Evolutionary conservation across 2,888 invertebrate species (phyloP).

Genomic region (Pherbina coryleti): DNA sequence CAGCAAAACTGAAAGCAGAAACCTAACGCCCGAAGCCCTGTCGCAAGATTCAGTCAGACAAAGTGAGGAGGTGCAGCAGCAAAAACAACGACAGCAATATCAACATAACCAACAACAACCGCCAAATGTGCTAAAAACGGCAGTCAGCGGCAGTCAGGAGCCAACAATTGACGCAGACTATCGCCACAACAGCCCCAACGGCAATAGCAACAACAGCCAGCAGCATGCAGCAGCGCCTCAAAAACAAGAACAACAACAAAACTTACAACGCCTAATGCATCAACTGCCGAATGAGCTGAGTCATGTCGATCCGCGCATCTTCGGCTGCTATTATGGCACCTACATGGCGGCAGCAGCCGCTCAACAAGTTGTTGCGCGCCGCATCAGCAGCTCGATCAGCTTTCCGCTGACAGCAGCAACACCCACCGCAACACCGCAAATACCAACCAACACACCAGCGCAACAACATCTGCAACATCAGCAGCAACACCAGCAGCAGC

Average conservation of each 20-base stretch:
- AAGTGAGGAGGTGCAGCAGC: neutral
- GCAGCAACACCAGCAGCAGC: conserved; percentile 29
- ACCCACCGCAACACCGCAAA: conserved; percentile 19
- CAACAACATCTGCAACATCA: conserved; percentile 22
- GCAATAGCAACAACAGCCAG: neutral
- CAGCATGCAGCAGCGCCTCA: neutral
- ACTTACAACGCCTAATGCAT: conserved; percentile 49
- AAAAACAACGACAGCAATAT: neutral
- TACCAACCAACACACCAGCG: neutral
- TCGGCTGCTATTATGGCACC: conserved; percentile 66
- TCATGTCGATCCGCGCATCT: conserved; percentile 61
- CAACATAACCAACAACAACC: neutral
- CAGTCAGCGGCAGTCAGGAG: neutral
- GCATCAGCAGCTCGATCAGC: conserved; percentile 34
- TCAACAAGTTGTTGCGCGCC: conserved; percentile 52
- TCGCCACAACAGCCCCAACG: neutral
- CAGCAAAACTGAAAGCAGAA: conserved; percentile 19
- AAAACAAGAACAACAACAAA: conserved; percentile 30
- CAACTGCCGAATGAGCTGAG: conserved; percentile 53
- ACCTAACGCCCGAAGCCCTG: neutral
- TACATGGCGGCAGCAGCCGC: conserved; percentile 66
- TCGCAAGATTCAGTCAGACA: neutral
- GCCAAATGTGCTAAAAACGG: neutral
- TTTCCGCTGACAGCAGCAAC: conserved; percentile 18
- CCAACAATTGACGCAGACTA: neutral